Evolutionary conservation across 2,888 invertebrate genomes (phyloP).

Genomic region (Caradrina clavipalpis): DNA sequence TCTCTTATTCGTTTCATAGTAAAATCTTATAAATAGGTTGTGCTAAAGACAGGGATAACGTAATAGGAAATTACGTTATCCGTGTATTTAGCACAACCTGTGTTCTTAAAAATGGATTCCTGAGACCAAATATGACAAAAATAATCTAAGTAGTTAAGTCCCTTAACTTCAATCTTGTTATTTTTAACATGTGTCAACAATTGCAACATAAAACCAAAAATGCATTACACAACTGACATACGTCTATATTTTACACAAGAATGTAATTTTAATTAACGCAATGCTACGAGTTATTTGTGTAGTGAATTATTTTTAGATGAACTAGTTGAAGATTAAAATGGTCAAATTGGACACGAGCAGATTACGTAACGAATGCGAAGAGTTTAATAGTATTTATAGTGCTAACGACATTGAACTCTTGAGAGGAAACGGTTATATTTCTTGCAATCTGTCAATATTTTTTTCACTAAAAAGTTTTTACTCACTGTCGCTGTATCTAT

Average conservation of each 20-base stretch:
- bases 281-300: slow-evolving; percentile 50
- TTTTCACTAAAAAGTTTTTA: slow-evolving; percentile 19
- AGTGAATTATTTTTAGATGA: slow-evolving; percentile 56
- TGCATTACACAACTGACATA: slow-evolving; percentile 11
- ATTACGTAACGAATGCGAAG: slow-evolving; percentile 56
- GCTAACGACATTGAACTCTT: slow-evolving; percentile 53
- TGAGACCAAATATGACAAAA: too few relatives aligned
- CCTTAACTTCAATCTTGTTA: too few relatives aligned
- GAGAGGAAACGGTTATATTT: slow-evolving; percentile 33
- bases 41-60: too few relatives aligned
- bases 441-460: slow-evolving; percentile 22
- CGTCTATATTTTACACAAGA: slow-evolving; percentile 25
- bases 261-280: slow-evolving; percentile 48
- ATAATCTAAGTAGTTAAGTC: too few relatives aligned
- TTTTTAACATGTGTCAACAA: neutral
- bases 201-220: slow-evolving; percentile 8
- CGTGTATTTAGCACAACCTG: too few relatives aligned
- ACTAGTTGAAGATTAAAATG: slow-evolving; percentile 51
- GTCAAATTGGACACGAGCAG: slow-evolving; percentile 55
- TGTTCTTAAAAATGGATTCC: too few relatives aligned
- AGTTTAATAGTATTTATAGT: slow-evolving; percentile 44
- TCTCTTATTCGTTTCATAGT: too few relatives aligned
- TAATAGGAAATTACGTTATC: too few relatives aligned
- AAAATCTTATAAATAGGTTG: too few relatives aligned
- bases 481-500: slow-evolving; percentile 1